A percentile compares a stretch with the other conserved stretches of the same genome.
Conservation (phyloP, 2,113 vertebrate species). For the Equus quagga region DNA sequence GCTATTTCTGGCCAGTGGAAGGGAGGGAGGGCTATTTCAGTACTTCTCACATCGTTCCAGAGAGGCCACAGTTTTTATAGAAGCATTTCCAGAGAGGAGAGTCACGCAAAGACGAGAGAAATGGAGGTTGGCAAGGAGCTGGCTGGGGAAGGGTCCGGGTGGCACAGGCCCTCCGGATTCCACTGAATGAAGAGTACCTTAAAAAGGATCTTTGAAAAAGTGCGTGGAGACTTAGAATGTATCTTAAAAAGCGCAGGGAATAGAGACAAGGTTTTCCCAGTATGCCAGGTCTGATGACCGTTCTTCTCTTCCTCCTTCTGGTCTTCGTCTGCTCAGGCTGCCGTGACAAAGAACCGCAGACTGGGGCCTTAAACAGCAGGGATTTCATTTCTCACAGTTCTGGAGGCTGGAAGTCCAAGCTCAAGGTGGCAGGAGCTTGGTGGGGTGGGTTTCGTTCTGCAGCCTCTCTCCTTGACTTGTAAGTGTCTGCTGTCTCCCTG, state of each 20-base stretch:
- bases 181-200: neutral
- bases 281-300: neutral
- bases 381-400: neutral
- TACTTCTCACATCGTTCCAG: slow-evolving; percentile 11
- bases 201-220: neutral
- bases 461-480: neutral
- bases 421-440: neutral
- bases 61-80: slow-evolving; percentile 51
- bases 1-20: slow-evolving; percentile 64
- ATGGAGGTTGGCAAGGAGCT: neutral
- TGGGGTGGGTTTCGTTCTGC: neutral
- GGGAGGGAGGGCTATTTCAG: slow-evolving; percentile 45
- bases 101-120: neutral
- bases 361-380: neutral
- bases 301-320: slow-evolving; percentile 10
- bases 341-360: neutral
- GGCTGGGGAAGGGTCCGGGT: neutral
- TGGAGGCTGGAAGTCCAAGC: neutral
- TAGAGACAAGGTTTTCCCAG: neutral
- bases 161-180: neutral
- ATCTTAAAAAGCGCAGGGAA: neutral
- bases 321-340: neutral
- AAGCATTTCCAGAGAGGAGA: slow-evolving; percentile 11
- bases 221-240: slow-evolving; percentile 12
- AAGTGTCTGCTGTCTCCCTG: neutral